Evolutionary conservation across 2,797 vertebrate genomes (phyloP).

Genomic region (Sebastes wilsoni): DNA sequence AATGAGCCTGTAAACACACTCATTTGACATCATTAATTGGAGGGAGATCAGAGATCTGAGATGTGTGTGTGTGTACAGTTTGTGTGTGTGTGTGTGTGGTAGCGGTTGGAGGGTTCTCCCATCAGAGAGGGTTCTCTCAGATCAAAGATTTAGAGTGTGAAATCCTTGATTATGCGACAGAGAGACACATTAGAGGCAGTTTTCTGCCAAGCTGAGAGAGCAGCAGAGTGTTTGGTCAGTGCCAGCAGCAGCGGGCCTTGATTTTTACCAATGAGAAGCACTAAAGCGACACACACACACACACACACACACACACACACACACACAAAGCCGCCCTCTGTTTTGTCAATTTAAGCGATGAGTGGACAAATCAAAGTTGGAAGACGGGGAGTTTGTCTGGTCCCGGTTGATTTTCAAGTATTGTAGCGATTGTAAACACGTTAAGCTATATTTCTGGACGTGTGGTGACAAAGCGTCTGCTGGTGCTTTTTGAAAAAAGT

Average conservation of each 20-base stretch:
- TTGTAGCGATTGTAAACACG: slow-evolving; percentile 29
- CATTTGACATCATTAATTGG: slow-evolving; percentile 89
- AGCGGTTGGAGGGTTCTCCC: slow-evolving; percentile 79
- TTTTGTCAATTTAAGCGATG: slow-evolving; percentile 66
- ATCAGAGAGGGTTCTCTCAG: slow-evolving; percentile 84
- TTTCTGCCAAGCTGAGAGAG: slow-evolving; percentile 78
- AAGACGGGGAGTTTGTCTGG: slow-evolving; percentile 32
- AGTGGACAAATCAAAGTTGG: slow-evolving; percentile 59
- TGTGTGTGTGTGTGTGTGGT: slow-evolving; percentile 45
- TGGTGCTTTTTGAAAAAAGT: slow-evolving; percentile 58
- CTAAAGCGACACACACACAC: slow-evolving; percentile 31
- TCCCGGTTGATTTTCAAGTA: slow-evolving; percentile 42
- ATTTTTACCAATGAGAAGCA: slow-evolving; percentile 59
- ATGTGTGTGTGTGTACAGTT: slow-evolving; percentile 38
- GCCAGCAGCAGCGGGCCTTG: slow-evolving; percentile 71
- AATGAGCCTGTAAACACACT: slow-evolving; percentile 89
- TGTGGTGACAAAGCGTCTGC: slow-evolving; percentile 26
- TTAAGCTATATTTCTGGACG: slow-evolving; percentile 11
- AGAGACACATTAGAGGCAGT: slow-evolving; percentile 83
- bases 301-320: slow-evolving; percentile 36
- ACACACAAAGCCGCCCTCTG: slow-evolving; percentile 54
- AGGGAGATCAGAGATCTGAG: slow-evolving; percentile 85
- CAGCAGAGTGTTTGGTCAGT: slow-evolving; percentile 71
- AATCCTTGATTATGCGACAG: slow-evolving; percentile 88
- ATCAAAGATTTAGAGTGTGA: slow-evolving; percentile 87